Conservation (phyloP, 2,113 vertebrate genomes). For the Chionis minor region DNA sequence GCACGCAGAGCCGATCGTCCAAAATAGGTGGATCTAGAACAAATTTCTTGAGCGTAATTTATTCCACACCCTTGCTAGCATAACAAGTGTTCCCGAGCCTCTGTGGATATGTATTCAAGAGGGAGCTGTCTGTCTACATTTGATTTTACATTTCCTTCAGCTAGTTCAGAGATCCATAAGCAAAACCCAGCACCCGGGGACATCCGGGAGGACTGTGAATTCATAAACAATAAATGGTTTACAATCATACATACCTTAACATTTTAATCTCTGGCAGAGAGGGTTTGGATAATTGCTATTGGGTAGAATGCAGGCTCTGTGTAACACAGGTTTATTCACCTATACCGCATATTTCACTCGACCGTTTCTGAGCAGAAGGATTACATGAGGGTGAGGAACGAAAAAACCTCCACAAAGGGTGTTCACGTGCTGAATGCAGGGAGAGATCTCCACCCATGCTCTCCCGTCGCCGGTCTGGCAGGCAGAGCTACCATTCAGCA, state of each 20-base stretch:
- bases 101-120: slow-evolving; percentile 48
- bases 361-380: not conserved
- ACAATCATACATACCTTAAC: not conserved
- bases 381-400: fast-evolving
- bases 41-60: slow-evolving; percentile 35
- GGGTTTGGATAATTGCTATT: not conserved
- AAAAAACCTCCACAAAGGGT: not conserved
- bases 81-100: slow-evolving; percentile 43
- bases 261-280: not conserved
- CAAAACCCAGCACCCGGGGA: not conserved
- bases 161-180: slow-evolving; percentile 38
- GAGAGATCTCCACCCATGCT: not conserved
- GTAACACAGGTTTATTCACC: not conserved
- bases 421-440: not conserved
- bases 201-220: not conserved
- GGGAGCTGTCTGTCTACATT: slow-evolving; percentile 50
- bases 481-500: not conserved
- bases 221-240: slow-evolving; percentile 50
- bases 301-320: not conserved
- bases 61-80: slow-evolving; percentile 53
- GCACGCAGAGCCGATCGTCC: not conserved
- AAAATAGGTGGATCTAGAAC: slow-evolving; percentile 25
- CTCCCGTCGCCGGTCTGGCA: not conserved
- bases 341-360: not conserved
- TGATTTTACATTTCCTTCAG: slow-evolving; percentile 56